A percentile compares a stretch with the other conserved stretches of the same genome.
phyloP scores from a whole-genome alignment of 1,140 invertebrate genomes.

The Goniozus legneri region DNA sequence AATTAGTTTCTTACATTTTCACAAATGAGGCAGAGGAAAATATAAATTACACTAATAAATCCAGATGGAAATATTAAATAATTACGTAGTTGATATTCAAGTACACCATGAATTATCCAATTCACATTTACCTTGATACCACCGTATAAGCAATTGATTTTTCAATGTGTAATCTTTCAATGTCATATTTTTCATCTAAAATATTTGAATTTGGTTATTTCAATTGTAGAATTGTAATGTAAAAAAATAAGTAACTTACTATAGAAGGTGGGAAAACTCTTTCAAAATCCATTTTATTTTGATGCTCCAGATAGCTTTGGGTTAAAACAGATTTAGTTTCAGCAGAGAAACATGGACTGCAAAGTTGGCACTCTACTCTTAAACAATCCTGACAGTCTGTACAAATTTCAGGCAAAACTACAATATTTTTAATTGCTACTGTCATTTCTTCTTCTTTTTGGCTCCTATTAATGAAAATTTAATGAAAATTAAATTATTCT shows the following conservation, averaged over 20 bases:
- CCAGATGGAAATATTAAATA: not conserved
- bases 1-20: constrained; percentile 8
- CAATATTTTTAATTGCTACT: constrained; percentile 75
- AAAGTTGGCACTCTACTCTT: constrained; percentile 70
- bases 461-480: constrained; percentile 32
- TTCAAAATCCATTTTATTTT: constrained; percentile 73
- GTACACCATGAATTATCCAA: constrained; percentile 70
- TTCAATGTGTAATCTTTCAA: constrained; percentile 55
- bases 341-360: constrained; percentile 70
- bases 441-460: constrained; percentile 63
- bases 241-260: constrained; percentile 53
- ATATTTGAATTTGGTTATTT: constrained; percentile 17
- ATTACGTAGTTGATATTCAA: constrained; percentile 19
- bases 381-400: constrained; percentile 64
- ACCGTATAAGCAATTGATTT: constrained; percentile 69
- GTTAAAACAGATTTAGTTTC: constrained; percentile 60
- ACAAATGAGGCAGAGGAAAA: constrained; percentile 11
- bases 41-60: too few species aligned
- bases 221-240: not conserved
- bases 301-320: constrained; percentile 74
- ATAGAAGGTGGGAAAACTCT: constrained; percentile 76
- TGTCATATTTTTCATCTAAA: constrained; percentile 49
- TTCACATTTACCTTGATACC: constrained; percentile 82
- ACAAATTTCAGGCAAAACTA: constrained; percentile 73
- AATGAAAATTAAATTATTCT: constrained; percentile 7